Conservation (phyloP, 2,888 invertebrate species). For the Acanthosepion esculentum region DNA sequence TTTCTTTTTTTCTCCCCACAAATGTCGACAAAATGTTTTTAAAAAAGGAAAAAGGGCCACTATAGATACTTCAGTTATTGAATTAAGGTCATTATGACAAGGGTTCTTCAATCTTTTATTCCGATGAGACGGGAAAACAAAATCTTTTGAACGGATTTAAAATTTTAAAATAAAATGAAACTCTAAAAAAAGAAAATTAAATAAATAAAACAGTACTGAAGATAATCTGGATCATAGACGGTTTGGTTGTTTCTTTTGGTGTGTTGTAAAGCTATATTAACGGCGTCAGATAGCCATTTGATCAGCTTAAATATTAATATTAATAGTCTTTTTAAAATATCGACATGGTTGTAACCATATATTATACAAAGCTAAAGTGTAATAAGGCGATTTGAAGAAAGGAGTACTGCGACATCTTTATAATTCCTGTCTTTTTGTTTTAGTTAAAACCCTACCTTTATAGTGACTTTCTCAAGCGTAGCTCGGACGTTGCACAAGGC, state of each 20-base stretch:
- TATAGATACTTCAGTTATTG: neutral
- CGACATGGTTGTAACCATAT: no score
- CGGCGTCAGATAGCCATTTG: neutral
- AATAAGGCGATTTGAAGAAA: no score
- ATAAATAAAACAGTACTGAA: neutral
- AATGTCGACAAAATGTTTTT: neutral
- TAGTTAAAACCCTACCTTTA: no score
- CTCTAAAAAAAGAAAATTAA: neutral
- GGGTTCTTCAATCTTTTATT: neutral
- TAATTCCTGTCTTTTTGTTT: no score
- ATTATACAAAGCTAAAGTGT: no score
- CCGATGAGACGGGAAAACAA: neutral
- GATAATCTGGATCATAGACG: neutral
- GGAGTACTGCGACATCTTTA: no score
- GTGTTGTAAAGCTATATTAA: neutral
- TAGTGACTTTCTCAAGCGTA: no score
- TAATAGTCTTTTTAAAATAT: no score
- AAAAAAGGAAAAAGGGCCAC: neutral
- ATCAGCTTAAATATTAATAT: no score
- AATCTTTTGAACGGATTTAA: neutral
- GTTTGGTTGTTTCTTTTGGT: neutral
- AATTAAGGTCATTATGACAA: neutral
- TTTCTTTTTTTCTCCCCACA: neutral
- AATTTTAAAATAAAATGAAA: neutral
- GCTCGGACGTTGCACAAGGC: no score